These are phyloP conservation scores for Ochotona curzoniae DNA, from an alignment of 2,113 vertebrate species.

Conservation along the genomic window DNA sequence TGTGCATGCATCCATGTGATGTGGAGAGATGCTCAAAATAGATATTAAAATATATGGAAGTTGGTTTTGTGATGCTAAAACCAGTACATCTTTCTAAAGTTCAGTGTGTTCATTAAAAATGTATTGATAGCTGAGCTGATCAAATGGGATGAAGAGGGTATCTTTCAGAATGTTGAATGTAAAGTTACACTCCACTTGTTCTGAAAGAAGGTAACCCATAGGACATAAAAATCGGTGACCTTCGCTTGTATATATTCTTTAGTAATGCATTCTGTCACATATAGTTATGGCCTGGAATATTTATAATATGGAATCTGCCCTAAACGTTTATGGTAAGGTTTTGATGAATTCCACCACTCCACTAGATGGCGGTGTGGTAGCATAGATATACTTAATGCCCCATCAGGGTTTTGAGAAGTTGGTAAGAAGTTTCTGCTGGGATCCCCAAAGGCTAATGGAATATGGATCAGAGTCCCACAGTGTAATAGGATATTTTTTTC, in stretches of 20 bases:
- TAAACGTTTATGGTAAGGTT: not conserved
- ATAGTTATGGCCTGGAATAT: slow-evolving; percentile 35
- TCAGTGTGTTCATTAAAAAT: not conserved
- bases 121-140: not conserved
- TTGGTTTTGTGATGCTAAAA: not conserved
- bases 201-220: not conserved
- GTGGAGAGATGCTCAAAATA: slow-evolving; percentile 31
- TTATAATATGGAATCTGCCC: not conserved
- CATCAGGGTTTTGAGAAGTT: not conserved
- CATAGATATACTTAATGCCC: slow-evolving; percentile 46
- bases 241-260: not conserved
- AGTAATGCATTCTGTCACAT: not conserved
- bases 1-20: not conserved
- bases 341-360: slow-evolving; percentile 42
- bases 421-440: not conserved
- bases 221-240: not conserved
- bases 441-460: not conserved
- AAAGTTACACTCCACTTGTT: not conserved
- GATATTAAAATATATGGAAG: not conserved
- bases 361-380: slow-evolving; percentile 79
- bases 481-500: too few species aligned
- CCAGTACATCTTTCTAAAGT: slow-evolving; percentile 11
- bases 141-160: not conserved
- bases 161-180: not conserved
- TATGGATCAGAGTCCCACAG: not conserved